A percentile compares a stretch with the other conserved stretches of the same genome.
phyloP scores from a whole-genome alignment of 2,888 invertebrate genomes.

The Oxyteleia sp. region DNA sequence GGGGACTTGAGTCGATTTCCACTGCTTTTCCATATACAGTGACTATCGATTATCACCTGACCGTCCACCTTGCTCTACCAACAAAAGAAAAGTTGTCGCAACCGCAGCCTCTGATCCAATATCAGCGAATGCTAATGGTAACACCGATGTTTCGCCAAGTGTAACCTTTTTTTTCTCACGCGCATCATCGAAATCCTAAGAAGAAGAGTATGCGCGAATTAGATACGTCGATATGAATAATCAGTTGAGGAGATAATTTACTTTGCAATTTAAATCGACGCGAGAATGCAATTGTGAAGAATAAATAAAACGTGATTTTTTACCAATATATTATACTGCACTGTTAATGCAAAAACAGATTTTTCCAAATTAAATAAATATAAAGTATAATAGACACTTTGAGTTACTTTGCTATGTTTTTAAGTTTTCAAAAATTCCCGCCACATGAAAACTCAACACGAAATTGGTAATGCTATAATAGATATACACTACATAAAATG shows the following conservation, averaged over 20 bases:
- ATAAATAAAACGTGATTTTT: too few relatives aligned
- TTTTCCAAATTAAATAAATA: too few relatives aligned
- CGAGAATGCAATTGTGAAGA: too few relatives aligned
- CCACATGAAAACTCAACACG: too few relatives aligned
- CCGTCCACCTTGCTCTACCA: slow-evolving; percentile 35
- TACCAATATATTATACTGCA: too few relatives aligned
- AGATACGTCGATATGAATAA: too few relatives aligned
- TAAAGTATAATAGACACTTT: too few relatives aligned
- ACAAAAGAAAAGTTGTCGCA: slow-evolving; percentile 35
- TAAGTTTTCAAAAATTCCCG: too few relatives aligned
- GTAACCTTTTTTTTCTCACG: slow-evolving; percentile 34
- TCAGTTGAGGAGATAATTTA: neutral
- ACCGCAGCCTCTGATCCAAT: slow-evolving; percentile 4
- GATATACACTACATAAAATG: too few relatives aligned
- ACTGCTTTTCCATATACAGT: slow-evolving; percentile 1
- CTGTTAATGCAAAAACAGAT: too few relatives aligned
- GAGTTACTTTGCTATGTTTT: too few relatives aligned
- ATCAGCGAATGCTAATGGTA: slow-evolving; percentile 42
- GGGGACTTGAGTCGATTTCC: slow-evolving; percentile 17
- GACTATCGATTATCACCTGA: slow-evolving; percentile 24
- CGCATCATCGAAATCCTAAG: slow-evolving; percentile 2
- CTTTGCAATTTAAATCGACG: neutral
- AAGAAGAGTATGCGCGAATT: neutral
- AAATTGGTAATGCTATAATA: too few relatives aligned
- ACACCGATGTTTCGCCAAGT: slow-evolving; percentile 38